Evolutionary conservation across 2,888 invertebrate species (phyloP).

Genomic region (Plebejus argus): DNA sequence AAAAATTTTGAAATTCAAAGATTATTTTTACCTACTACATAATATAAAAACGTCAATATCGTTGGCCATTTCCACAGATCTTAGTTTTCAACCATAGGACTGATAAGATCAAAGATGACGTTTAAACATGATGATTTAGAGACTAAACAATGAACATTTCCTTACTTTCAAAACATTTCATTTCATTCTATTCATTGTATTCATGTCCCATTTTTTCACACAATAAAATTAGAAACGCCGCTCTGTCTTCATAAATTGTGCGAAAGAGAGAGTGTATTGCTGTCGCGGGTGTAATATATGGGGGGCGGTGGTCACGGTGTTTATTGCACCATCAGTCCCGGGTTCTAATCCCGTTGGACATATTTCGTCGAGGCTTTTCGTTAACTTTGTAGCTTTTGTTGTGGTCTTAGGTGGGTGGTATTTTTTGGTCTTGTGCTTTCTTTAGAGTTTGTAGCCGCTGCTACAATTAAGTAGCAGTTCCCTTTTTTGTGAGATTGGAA

Average conservation of each 20-base stretch:
- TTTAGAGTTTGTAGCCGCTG: too few species aligned
- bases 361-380: neutral
- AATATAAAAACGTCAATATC: too few species aligned
- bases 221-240: neutral
- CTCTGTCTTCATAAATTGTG: neutral
- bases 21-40: too few species aligned
- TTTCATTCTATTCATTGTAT: neutral
- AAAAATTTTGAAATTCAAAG: too few species aligned
- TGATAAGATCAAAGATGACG: too few species aligned
- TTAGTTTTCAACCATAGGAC: too few species aligned
- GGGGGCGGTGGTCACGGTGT: neutral
- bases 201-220: neutral
- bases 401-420: neutral
- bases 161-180: neutral
- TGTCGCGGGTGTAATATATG: neutral
- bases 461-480: too few species aligned
- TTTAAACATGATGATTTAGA: neutral
- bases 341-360: conserved; percentile 12
- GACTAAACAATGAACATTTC: neutral
- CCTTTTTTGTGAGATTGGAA: too few species aligned
- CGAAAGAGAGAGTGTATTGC: conserved; percentile 1
- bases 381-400: conserved; percentile 5
- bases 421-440: too few species aligned
- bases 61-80: too few species aligned
- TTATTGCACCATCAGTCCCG: neutral